Conservation (phyloP, 2,888 invertebrate genomes). For the Nowickia ferox region DNA sequence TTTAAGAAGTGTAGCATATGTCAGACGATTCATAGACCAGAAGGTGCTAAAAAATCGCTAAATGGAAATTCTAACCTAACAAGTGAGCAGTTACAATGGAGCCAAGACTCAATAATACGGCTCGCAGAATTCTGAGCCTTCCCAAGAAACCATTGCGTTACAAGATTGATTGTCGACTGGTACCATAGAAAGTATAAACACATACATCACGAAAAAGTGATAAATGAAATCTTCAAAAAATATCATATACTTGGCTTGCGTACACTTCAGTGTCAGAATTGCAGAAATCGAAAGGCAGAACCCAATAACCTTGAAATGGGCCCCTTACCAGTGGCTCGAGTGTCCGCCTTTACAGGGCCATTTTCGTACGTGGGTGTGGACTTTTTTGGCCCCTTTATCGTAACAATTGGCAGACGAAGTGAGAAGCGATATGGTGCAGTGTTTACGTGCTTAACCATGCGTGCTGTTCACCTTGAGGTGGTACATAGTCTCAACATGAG, state of each 20-base stretch:
- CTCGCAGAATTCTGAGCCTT: too few species aligned
- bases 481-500: slow-evolving; percentile 25
- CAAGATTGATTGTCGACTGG: slow-evolving; percentile 11
- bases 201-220: slow-evolving; percentile 45
- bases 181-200: slow-evolving; percentile 34
- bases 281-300: slow-evolving; percentile 39
- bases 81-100: too few species aligned
- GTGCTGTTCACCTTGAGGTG: slow-evolving; percentile 22
- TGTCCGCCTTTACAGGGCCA: slow-evolving; percentile 37
- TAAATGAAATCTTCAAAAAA: not conserved
- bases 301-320: slow-evolving; percentile 68
- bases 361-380: slow-evolving; percentile 43
- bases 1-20: too few species aligned
- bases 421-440: slow-evolving; percentile 31
- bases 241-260: slow-evolving; percentile 50
- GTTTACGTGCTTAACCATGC: slow-evolving; percentile 55
- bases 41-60: too few species aligned
- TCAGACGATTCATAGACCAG: too few species aligned
- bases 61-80: too few species aligned
- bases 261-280: slow-evolving; percentile 31
- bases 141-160: too few species aligned
- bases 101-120: too few species aligned
- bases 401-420: slow-evolving; percentile 6
- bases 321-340: slow-evolving; percentile 33
- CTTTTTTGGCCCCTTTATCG: slow-evolving; percentile 66